Evolutionary conservation across 2,888 invertebrate genomes (phyloP).

Genomic region (Limenitis arthemis): DNA sequence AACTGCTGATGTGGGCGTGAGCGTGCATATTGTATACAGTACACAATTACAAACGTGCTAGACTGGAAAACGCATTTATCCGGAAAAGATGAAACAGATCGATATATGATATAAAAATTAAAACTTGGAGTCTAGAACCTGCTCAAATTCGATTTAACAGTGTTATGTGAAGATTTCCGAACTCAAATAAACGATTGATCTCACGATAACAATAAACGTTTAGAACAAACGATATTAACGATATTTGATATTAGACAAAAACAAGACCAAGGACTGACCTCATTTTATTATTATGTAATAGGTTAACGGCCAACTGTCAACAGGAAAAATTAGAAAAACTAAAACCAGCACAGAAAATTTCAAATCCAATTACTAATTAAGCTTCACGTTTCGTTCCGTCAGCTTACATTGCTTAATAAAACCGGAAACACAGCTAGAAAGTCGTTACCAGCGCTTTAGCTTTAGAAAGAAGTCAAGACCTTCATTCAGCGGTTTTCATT

Average conservation of each 20-base stretch:
- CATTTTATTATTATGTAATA: too few species aligned
- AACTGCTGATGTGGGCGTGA: constrained; percentile 20
- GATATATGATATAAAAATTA: constrained; percentile 29
- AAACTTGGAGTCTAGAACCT: constrained; percentile 25
- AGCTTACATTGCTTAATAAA: constrained; percentile 57
- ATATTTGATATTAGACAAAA: not conserved
- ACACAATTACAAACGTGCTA: constrained; percentile 45
- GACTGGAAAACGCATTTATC: constrained; percentile 55
- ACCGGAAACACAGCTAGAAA: constrained; percentile 45
- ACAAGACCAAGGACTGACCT: too few species aligned
- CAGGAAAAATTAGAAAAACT: constrained; percentile 28
- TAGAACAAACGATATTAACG: too few species aligned
- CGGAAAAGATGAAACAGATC: constrained; percentile 52
- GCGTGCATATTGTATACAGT: constrained; percentile 28
- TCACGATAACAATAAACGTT: constrained; percentile 31
- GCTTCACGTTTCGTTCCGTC: constrained; percentile 46
- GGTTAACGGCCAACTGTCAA: constrained; percentile 18
- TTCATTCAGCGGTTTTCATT: constrained; percentile 51
- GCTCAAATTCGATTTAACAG: constrained; percentile 30
- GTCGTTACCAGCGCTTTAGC: constrained; percentile 52
- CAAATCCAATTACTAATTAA: constrained; percentile 58
- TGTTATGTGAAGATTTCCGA: constrained; percentile 34
- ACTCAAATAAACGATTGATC: constrained; percentile 31
- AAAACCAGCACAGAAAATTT: constrained; percentile 41
- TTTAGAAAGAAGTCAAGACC: constrained; percentile 51